These are phyloP conservation scores for Luffia ferchaultella DNA, from an alignment of 2,888 invertebrate genomes.

Conservation along the genomic window DNA sequence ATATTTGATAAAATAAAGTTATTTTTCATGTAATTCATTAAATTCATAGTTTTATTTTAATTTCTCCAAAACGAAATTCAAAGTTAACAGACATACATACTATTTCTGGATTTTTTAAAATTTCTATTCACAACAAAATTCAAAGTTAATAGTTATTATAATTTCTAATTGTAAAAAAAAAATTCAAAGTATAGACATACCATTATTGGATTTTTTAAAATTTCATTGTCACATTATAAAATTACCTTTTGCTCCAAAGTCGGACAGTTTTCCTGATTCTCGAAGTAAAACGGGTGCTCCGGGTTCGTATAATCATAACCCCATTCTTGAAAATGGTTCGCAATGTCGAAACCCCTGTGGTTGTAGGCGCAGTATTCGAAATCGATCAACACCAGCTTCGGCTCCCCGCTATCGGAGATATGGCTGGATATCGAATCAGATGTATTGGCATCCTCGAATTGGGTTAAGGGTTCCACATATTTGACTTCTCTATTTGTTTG, in stretches of 20 bases:
- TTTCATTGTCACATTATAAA: too few species aligned
- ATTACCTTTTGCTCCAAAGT: slow-evolving; percentile 83
- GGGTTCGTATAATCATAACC: slow-evolving; percentile 85
- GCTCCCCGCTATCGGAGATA: slow-evolving; percentile 53
- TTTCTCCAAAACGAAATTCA: too few species aligned
- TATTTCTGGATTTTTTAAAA: too few species aligned
- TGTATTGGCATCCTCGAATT: slow-evolving; percentile 36
- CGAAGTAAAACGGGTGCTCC: slow-evolving; percentile 79
- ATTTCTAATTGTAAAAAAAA: too few species aligned
- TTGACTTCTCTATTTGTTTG: slow-evolving; percentile 20
- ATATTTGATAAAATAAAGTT: too few species aligned
- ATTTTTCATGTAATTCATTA: too few species aligned
- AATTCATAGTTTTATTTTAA: too few species aligned
- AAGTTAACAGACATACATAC: too few species aligned
- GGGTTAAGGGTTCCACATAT: slow-evolving; percentile 15
- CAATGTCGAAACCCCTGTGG: slow-evolving; percentile 91
- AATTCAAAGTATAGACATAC: too few species aligned
- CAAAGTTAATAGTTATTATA: too few species aligned
- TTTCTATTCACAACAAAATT: too few species aligned
- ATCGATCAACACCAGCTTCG: slow-evolving; percentile 82
- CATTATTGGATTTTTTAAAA: too few species aligned
- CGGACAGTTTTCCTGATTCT: slow-evolving; percentile 75
- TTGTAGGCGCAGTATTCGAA: slow-evolving; percentile 97
- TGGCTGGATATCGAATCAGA: slow-evolving; percentile 38
- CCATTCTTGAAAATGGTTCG: slow-evolving; percentile 96